Evolutionary conservation across 2,113 vertebrate genomes (phyloP), one percentile per base, ranked within the genome.

Genomic region (Chaetorhynchus papuensis): DNA sequence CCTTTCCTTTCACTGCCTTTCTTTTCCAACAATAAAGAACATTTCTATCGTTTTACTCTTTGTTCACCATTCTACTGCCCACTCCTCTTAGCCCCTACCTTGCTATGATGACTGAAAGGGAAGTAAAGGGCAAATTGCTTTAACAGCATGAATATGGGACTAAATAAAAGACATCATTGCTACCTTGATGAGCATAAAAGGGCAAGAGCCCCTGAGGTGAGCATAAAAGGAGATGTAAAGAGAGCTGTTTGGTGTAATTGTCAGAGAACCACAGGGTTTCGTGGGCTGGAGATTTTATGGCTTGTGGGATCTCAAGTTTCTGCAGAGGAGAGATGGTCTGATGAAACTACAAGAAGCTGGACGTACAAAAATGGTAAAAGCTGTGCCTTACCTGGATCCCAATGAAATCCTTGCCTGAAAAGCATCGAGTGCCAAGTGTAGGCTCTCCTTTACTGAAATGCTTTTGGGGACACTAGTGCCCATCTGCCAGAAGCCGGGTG

Each of bases 61-160:
- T 45, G 3, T 87, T 86, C 77, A 41, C 7, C 23, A 24, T 80
- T 60, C 24, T 72, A 26, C 30, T 28, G 30, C 66, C 37, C 54
- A 44, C n/a, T 61, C 33, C 42, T 93, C 69, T 75, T 94, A 69
- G 79, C 45, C 35, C 33, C 33, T 86, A 20, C 53, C 84, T 84
- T 77, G 42, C 59, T 77, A 19, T 60, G 54, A 70, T 84, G n/a
- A 56, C 47, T 81, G 61, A 76, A 94, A 66, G 42, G 28, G 30
- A 94, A 88, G 24, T 57, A 95, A 88, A 96, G 92, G 78, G 83
- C 50, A 91, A 92, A 85, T 22, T 85, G 33, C 49, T 93, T 65
- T 75, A 63, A 59, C n/a, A 78, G 66, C 33, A 44, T 82, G 76
- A 47, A 65, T 77, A 65, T 47, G 44, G 44, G 57, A 84, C 49